These are phyloP conservation scores for Myodes glareolus DNA, from an alignment of 2,113 vertebrate species.

Conservation along the genomic window DNA sequence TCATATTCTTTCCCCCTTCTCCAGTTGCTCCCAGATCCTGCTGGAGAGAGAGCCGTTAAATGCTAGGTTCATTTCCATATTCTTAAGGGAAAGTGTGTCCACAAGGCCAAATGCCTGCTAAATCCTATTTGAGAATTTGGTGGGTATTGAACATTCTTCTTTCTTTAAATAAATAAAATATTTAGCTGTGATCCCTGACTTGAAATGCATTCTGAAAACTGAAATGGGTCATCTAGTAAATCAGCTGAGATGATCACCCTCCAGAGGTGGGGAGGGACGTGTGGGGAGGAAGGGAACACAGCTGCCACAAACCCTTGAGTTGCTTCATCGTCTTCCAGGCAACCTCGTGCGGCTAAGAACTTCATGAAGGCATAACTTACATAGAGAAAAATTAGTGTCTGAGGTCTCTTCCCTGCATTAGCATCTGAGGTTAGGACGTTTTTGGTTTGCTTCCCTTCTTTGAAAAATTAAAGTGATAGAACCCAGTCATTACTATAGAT, in stretches of 20 bases:
- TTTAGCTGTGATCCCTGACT: not conserved
- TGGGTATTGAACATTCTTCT: slow-evolving; percentile 1
- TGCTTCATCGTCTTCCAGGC: not conserved
- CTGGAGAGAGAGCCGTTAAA: not conserved
- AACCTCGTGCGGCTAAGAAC: not conserved
- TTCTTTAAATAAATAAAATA: not conserved
- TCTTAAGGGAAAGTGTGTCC: slow-evolving; percentile 7
- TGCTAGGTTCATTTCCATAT: not conserved
- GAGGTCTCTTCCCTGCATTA: not conserved
- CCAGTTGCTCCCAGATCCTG: not conserved
- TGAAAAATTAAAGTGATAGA: slow-evolving; percentile 53
- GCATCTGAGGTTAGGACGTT: slow-evolving; percentile 21
- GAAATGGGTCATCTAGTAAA: not conserved
- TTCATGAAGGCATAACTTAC: not conserved
- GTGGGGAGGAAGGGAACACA: not conserved
- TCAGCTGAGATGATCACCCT: not conserved
- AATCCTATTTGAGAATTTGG: not conserved
- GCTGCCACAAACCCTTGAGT: not conserved
- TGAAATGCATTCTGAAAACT: slow-evolving; percentile 10
- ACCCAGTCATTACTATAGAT: not conserved
- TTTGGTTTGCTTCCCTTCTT: not conserved
- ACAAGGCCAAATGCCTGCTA: not conserved
- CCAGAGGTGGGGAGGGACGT: not conserved
- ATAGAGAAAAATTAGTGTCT: slow-evolving; percentile 35
- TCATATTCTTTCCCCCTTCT: not conserved